These are phyloP conservation scores for Eurytoma californica DNA, from an alignment of 2,888 invertebrate genomes.

Conservation along the genomic window DNA sequence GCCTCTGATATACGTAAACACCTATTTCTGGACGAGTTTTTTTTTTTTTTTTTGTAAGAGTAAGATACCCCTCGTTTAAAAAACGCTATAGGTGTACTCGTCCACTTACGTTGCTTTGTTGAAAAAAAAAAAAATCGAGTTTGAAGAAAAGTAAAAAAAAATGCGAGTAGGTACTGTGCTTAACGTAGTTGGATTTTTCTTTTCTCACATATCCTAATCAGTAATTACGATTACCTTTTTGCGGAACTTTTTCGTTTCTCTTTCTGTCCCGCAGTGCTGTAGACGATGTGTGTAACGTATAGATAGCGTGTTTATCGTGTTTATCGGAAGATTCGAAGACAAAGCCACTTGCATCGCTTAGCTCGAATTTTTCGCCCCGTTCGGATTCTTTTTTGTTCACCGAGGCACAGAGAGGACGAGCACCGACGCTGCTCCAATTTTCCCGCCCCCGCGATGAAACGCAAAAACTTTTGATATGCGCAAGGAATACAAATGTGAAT, in stretches of 20 bases:
- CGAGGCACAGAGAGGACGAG: too few species aligned
- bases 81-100: background rate
- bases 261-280: background rate
- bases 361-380: background rate
- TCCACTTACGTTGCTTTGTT: slow-evolving; percentile 40
- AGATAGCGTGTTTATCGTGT: slow-evolving; percentile 11
- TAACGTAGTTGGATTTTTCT: slow-evolving; percentile 11
- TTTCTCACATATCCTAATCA: background rate
- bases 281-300: background rate
- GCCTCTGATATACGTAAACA: too few species aligned
- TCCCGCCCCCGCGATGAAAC: too few species aligned
- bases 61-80: too few species aligned
- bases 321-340: slow-evolving; percentile 40
- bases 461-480: too few species aligned
- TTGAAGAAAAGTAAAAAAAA: slow-evolving; percentile 17
- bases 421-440: too few species aligned
- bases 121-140: background rate
- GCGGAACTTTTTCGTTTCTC: background rate
- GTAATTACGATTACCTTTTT: background rate
- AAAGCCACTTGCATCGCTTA: slow-evolving; percentile 26
- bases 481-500: too few species aligned
- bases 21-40: too few species aligned
- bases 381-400: background rate
- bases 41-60: too few species aligned
- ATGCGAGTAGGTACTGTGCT: slow-evolving; percentile 7